Evolutionary conservation across 2,888 invertebrate genomes (phyloP).

Genomic region (Osmoderma eremita): DNA sequence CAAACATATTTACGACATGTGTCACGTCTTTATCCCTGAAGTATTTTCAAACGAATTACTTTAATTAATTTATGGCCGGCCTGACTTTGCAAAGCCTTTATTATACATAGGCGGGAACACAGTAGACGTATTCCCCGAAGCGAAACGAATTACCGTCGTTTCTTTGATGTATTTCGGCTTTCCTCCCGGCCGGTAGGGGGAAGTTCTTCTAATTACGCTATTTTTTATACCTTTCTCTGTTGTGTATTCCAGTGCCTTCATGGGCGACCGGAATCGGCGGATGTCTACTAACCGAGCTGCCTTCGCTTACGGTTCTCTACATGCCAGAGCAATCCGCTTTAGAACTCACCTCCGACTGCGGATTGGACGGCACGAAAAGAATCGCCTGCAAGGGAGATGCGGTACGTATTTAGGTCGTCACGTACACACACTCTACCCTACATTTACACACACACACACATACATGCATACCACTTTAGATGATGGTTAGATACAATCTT

Average conservation of each 20-base stretch:
- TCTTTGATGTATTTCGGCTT: slow-evolving; percentile 26
- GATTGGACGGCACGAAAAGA: slow-evolving; percentile 76
- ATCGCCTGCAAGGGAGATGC: slow-evolving; percentile 80
- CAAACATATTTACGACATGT: too few species aligned
- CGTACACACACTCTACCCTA: not conserved
- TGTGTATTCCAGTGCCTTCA: slow-evolving; percentile 71
- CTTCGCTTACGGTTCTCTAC: slow-evolving; percentile 78
- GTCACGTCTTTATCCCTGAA: not conserved
- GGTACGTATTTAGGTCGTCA: slow-evolving; percentile 65
- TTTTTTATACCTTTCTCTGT: not conserved
- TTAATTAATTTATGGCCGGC: slow-evolving; percentile 14
- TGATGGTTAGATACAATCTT: not conserved
- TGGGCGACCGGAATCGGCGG: slow-evolving; percentile 77
- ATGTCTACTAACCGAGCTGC: slow-evolving; percentile 77
- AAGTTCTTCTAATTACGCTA: slow-evolving; percentile 24
- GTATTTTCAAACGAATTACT: slow-evolving; percentile 14
- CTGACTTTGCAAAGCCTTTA: not conserved
- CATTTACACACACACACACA: not conserved
- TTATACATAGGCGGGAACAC: not conserved
- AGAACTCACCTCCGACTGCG: slow-evolving; percentile 80
- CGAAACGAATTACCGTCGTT: slow-evolving; percentile 6
- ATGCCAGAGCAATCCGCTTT: slow-evolving; percentile 81
- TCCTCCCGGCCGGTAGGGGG: slow-evolving; percentile 6
- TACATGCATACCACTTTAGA: not conserved
- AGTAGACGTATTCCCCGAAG: slow-evolving; percentile 3